phyloP scores from a whole-genome alignment of 23 tunicate species.

The Halocynthia aurantium region DNA sequence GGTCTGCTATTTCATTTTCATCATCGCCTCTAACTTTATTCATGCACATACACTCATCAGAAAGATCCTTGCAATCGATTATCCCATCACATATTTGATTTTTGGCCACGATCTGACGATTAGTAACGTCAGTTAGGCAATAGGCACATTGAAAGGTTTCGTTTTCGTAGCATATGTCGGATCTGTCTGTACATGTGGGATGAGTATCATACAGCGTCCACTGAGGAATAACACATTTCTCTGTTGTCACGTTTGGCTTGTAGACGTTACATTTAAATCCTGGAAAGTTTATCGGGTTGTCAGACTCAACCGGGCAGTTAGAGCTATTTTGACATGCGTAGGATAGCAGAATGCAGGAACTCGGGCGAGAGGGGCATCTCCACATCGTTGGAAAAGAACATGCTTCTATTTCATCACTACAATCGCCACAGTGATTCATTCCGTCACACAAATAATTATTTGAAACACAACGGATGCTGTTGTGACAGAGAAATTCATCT shows the following conservation, averaged over 20 bases:
- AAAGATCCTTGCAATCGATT: background rate
- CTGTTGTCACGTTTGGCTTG: background rate
- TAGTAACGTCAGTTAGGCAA: no score
- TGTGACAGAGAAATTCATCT: conserved; percentile 26
- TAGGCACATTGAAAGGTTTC: background rate
- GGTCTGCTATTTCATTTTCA: background rate
- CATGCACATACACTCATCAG: conserved; percentile 17
- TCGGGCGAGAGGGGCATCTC: conserved; percentile 20
- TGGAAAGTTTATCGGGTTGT: conserved; percentile 5
- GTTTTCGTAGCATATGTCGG: conserved; percentile 25
- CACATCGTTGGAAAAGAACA: conserved; percentile 36
- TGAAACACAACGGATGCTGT: conserved; percentile 13
- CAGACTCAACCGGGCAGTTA: conserved; percentile 18
- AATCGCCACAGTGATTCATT: conserved; percentile 40
- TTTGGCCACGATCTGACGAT: background rate
- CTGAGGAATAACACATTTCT: conserved; percentile 31
- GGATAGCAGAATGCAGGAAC: conserved; percentile 8
- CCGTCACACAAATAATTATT: conserved; percentile 31
- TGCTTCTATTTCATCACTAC: conserved; percentile 43
- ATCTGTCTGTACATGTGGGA: conserved; percentile 18
- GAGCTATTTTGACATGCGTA: conserved; percentile 23
- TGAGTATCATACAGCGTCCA: conserved; percentile 26
- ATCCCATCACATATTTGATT: conserved; percentile 23
- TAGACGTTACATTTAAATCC: conserved; percentile 31
- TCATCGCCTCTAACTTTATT: background rate